Percentiles rank a stretch among this genome's conserved stretches.
Evolutionary conservation across 2,797 vertebrate species (phyloP).

Genomic region (Pipistrellus kuhlii): DNA sequence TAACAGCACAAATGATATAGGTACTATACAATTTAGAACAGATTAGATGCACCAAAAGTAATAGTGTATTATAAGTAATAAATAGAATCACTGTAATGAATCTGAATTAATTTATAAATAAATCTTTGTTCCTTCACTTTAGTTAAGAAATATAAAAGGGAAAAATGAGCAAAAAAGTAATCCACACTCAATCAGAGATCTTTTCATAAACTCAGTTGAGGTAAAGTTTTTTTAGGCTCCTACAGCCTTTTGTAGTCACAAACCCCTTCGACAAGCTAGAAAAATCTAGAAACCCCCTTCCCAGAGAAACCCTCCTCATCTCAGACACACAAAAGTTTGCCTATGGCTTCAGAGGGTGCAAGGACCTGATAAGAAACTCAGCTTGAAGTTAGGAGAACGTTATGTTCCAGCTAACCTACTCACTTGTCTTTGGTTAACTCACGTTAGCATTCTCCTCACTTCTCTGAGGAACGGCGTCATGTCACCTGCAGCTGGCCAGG

Average conservation of each 20-base stretch:
- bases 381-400: background rate
- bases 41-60: conserved; percentile 12
- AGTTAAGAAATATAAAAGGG: conserved; percentile 47
- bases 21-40: background rate
- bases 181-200: background rate
- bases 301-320: background rate
- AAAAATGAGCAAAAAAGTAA: background rate
- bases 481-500: background rate
- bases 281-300: background rate
- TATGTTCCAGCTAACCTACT: background rate
- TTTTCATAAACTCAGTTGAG: background rate
- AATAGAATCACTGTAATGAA: background rate
- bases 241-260: background rate
- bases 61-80: conserved; percentile 43
- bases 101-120: conserved; percentile 20
- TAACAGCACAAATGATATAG: conserved; percentile 36
- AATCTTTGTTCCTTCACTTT: conserved; percentile 51
- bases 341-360: background rate
- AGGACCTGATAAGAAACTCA: background rate
- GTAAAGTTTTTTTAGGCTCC: background rate
- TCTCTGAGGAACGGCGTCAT: background rate
- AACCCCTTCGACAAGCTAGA: background rate
- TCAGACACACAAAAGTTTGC: background rate
- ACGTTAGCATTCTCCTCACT: background rate
- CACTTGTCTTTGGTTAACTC: background rate